Conservation (phyloP, 2,113 vertebrate genomes). For the Xenopus tropicalis region UCB_Xtro_10.0 CM004444.2:129432501-129433000, state of each 20-base stretch:
- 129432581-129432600: slow-evolving; percentile 51
- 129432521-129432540: slow-evolving; percentile 48
- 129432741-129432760: slow-evolving; percentile 43
- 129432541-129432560: slow-evolving; percentile 48
- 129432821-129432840: slow-evolving; percentile 7
- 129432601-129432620: slow-evolving; percentile 50
- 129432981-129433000: no score
- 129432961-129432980: no score
- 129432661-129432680: slow-evolving; percentile 56
- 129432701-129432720: slow-evolving; percentile 54
- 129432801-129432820: slow-evolving; percentile 28
- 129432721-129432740: slow-evolving; percentile 51
- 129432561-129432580: slow-evolving; percentile 52
- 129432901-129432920: no score
- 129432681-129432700: slow-evolving; percentile 52
- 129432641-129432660: slow-evolving; percentile 57
- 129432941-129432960: no score
- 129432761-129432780: slow-evolving; percentile 42
- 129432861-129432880: no score
- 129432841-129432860: slow-evolving; percentile 5
- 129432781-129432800: slow-evolving; percentile 50
- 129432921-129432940: no score
- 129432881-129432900: no score
- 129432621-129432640: slow-evolving; percentile 49
- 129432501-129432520: slow-evolving; percentile 32